Evolutionary conservation across 1,140 invertebrate species (phyloP).

Genomic region (Diorhabda sublineata): DNA sequence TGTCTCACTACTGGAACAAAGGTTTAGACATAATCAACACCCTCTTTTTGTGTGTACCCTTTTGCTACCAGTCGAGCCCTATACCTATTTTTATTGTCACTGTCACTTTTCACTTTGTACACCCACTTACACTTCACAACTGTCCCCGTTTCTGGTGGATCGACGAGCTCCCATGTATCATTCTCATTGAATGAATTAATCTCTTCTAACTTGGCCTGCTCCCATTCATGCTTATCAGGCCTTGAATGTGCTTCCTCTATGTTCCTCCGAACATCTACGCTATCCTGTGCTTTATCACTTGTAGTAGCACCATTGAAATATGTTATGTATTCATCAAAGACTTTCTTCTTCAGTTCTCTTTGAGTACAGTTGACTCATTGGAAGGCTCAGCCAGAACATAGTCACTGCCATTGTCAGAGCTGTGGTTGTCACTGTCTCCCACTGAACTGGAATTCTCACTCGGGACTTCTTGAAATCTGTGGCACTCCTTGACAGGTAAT

Average conservation of each 20-base stretch:
- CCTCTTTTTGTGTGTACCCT: constrained; percentile 44
- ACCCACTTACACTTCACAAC: constrained; percentile 47
- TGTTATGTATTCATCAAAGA: constrained; percentile 15
- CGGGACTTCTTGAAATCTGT: neutral
- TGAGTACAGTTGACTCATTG: neutral
- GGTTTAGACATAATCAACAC: constrained; percentile 41
- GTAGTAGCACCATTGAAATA: constrained; percentile 6
- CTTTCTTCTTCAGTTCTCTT: constrained; percentile 12
- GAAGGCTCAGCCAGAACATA: neutral
- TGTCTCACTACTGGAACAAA: constrained; percentile 42
- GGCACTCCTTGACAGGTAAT: no score
- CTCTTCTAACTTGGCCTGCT: no score
- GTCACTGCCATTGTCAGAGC: constrained; percentile 2
- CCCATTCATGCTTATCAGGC: no score
- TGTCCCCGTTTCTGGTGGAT: constrained; percentile 35
- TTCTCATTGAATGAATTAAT: no score
- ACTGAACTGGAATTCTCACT: neutral
- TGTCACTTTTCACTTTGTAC: constrained; percentile 38
- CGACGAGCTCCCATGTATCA: no score
- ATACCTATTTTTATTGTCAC: constrained; percentile 38
- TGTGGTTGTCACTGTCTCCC: no score
- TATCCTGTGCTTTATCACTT: neutral
- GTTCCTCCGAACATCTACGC: constrained; percentile 19
- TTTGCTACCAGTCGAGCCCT: constrained; percentile 48
- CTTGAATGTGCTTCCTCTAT: no score